Evolutionary conservation across 2,113 vertebrate species (phyloP).

Genomic region (Oriolus oriolus): DNA sequence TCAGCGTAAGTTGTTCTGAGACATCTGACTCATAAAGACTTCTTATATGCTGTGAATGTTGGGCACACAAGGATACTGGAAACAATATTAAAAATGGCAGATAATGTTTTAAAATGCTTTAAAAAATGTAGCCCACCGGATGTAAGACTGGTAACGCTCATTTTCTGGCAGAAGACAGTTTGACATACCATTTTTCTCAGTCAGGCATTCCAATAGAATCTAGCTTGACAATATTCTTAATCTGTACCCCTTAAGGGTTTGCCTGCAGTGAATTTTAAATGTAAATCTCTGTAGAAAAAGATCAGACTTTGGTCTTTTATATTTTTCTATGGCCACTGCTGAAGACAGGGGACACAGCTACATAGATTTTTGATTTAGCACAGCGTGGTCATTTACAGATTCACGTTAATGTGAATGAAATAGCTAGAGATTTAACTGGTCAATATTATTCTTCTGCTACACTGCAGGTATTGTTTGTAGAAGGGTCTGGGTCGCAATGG

Average conservation of each 20-base stretch:
- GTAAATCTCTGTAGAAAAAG: neutral
- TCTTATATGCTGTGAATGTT: neutral
- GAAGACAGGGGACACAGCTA: neutral
- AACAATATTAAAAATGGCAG: neutral
- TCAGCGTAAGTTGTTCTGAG: neutral
- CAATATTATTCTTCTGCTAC: neutral
- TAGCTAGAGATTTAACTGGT: neutral
- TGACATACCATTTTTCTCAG: neutral
- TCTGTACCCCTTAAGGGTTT: neutral
- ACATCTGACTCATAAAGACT: neutral
- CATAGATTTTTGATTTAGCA: neutral
- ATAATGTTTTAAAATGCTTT: neutral
- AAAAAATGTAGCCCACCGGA: neutral
- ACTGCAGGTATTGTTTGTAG: neutral
- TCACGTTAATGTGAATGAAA: neutral
- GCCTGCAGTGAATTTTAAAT: neutral
- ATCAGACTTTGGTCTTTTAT: neutral
- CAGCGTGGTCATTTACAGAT: neutral
- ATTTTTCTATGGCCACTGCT: neutral
- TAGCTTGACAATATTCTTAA: neutral
- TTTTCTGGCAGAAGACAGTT: neutral
- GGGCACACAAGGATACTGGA: neutral
- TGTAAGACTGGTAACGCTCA: neutral
- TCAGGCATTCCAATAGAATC: neutral
- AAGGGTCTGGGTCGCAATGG: neutral